Evolutionary conservation across 2,113 vertebrate genomes (phyloP).

Genomic region (Rhinoderma darwinii): DNA sequence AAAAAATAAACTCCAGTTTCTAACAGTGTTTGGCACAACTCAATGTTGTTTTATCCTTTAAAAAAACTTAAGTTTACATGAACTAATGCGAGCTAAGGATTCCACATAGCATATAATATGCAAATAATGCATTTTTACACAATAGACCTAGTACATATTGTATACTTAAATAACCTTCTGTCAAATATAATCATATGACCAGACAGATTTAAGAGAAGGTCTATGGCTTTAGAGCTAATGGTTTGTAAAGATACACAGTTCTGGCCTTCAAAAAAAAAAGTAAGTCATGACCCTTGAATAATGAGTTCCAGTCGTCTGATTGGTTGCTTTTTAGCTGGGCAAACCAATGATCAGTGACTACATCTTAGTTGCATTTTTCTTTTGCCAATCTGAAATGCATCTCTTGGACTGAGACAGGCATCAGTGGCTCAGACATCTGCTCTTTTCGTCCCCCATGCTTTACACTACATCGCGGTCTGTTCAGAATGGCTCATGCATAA

Average conservation of each 20-base stretch:
- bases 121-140: neutral
- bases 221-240: too few species aligned
- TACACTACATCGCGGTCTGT: neutral
- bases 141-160: neutral
- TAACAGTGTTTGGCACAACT: conserved; percentile 9
- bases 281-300: neutral
- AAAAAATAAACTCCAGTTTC: conserved; percentile 1
- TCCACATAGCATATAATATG: neutral
- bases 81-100: neutral
- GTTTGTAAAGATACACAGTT: neutral
- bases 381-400: neutral
- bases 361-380: neutral
- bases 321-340: neutral
- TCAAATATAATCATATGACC: neutral
- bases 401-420: neutral
- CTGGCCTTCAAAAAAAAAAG: neutral
- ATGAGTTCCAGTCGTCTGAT: neutral
- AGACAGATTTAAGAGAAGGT: neutral
- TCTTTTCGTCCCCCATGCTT: neutral
- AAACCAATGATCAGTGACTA: neutral
- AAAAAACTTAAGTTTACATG: neutral
- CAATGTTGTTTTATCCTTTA: neutral
- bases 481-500: neutral
- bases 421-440: neutral
- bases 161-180: neutral